Base-by-base conservation (phyloP, 2,888 invertebrate genomes). In the Pollenia labialis region DNA sequence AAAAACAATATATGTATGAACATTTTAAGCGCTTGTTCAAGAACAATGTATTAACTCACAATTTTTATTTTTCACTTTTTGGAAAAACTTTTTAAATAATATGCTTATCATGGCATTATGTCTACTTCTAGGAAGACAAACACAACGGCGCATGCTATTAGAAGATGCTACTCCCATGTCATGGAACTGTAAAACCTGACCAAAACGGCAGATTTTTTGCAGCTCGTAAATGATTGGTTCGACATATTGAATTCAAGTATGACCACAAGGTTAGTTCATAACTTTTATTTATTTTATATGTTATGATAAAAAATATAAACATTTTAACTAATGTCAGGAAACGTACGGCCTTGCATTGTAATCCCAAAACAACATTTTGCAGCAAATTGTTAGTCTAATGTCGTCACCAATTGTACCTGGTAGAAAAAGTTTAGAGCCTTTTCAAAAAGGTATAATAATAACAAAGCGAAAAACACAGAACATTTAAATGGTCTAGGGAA, bases 151-250 rank as follows among this genome's bases (percentile, higher is more conserved):
- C 82, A 58, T 7, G 84, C 81, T 4, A 68, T 88, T 1, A 46
- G 52, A 12, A 23, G 52, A 0, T 87, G 83, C 32, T 46, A 69
- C 4, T 44, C 75, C 0, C 7, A 75, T 75, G 66, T 81, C 23
- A 14, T 76, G 32, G 54, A 79, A 7, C 0, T 89, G 60, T 8
- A 81, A 64, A 72, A 88, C 8, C 71, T 88, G 9, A 14, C 44
- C 9, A 81, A 88, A 16, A 88, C 87, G 0, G 88, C 87, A 9
- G 81, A 87, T 11, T 89, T 89, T 14, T 50, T 89, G 9, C 52
- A 88, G 42, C n/a, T 86, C 1, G 52, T 85, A 4, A 88, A 87
- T 44, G 87, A 89, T 56, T 89, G 89, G 89, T 88, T 88, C 60
- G 75, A 88, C 18, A 40, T 87, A 6, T 68, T 87, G 7, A 88